Conservation (phyloP, 2,113 vertebrate genomes). For the Anarrhichthys ocellatus region DNA sequence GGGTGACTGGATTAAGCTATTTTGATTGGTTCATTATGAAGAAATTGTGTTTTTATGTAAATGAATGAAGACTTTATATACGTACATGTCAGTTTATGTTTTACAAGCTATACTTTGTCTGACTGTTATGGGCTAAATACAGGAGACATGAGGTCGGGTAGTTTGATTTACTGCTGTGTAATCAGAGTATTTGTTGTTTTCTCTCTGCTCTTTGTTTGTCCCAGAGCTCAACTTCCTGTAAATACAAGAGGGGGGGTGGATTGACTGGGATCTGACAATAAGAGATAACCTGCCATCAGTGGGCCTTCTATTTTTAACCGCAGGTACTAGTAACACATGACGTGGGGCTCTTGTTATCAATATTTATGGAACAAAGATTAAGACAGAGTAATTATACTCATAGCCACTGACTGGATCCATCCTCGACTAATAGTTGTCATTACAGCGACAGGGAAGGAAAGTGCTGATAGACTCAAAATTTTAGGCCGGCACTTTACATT, state of each 20-base stretch:
- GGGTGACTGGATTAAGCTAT: conserved; percentile 51
- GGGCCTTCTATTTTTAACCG: conserved; percentile 82
- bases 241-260: conserved; percentile 59
- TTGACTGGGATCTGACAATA: conserved; percentile 69
- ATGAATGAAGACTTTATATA: conserved; percentile 28
- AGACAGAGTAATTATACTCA: conserved; percentile 81
- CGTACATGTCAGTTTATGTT: not conserved
- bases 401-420: conserved; percentile 73
- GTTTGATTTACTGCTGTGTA: conserved; percentile 54
- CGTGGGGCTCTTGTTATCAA: conserved; percentile 82
- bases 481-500: conserved; percentile 77
- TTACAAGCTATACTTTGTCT: conserved; percentile 2
- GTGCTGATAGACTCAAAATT: conserved; percentile 81
- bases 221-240: conserved; percentile 71
- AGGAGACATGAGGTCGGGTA: not conserved
- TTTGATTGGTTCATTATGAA: conserved; percentile 38
- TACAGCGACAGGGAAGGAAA: conserved; percentile 76
- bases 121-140: not conserved
- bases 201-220: conserved; percentile 64
- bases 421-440: conserved; percentile 82
- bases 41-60: conserved; percentile 10
- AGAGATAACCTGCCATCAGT: conserved; percentile 76
- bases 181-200: conserved; percentile 67
- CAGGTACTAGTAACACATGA: conserved; percentile 84
- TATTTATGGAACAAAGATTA: conserved; percentile 85